Conservation (phyloP, 30 jellyfish, hydroid and myxozoan species). For the Mastigias papua region DNA sequence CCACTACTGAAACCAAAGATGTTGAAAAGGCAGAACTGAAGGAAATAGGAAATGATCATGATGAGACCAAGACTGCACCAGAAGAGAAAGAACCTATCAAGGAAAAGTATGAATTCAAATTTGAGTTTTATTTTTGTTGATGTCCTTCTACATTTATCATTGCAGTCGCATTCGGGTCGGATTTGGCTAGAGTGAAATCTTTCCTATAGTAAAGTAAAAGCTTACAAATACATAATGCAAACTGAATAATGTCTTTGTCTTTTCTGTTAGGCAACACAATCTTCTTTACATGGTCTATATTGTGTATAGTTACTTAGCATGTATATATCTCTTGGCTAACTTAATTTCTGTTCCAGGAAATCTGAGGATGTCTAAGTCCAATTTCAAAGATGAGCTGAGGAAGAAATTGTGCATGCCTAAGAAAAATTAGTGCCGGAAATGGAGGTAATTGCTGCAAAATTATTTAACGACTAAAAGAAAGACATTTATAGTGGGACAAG, state of each 20-base stretch:
- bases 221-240: no score
- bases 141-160: neutral
- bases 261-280: no score
- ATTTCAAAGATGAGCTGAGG: neutral
- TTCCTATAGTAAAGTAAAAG: no score
- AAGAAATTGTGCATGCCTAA: constrained; percentile 42
- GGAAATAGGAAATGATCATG: constrained; percentile 27
- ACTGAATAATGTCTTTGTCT: no score
- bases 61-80: constrained; percentile 63
- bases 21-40: constrained; percentile 50
- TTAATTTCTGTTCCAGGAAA: constrained; percentile 50
- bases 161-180: no score
- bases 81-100: constrained; percentile 44
- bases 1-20: constrained; percentile 47
- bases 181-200: no score
- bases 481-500: constrained; percentile 18
- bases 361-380: constrained; percentile 46
- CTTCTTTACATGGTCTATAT: no score
- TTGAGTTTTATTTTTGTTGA: neutral
- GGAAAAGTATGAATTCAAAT: constrained; percentile 48
- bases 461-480: constrained; percentile 25
- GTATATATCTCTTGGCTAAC: no score
- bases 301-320: no score
- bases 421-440: constrained; percentile 10
- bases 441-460: constrained; percentile 35